These are phyloP conservation scores for Cheilosia pagana DNA, from an alignment of 2,888 invertebrate genomes.

Conservation along the genomic window DNA sequence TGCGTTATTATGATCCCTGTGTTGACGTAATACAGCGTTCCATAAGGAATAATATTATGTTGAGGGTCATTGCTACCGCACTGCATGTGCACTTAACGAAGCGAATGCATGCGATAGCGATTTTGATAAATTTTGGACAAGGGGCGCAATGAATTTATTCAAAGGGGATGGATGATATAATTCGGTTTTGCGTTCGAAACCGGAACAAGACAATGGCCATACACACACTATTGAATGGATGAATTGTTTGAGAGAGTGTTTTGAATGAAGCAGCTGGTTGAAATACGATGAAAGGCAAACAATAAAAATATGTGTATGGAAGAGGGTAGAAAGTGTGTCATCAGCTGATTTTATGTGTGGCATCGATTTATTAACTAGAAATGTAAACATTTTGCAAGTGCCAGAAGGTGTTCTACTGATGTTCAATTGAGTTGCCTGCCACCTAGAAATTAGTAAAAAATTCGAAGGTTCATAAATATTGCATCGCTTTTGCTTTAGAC, in stretches of 20 bases:
- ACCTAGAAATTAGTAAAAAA: no score
- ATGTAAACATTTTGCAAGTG: no score
- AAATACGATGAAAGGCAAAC: not conserved
- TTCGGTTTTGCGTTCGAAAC: not conserved
- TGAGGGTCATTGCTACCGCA: not conserved
- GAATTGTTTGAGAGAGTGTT: not conserved
- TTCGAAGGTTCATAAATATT: no score
- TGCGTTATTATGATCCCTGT: no score
- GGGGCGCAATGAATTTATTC: not conserved
- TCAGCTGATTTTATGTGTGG: not conserved
- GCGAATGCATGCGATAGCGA: not conserved
- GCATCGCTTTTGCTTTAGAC: no score
- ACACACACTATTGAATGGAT: no score
- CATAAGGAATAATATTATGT: no score
- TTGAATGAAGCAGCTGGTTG: not conserved
- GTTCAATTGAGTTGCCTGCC: no score
- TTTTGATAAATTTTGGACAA: not conserved
- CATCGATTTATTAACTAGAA: not conserved
- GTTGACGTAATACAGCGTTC: no score
- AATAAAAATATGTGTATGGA: not conserved
- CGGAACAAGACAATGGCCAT: no score
- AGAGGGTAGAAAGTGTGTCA: not conserved
- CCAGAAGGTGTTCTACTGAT: no score
- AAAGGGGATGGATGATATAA: not conserved
- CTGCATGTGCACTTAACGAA: not conserved